Conservation (phyloP, 2,888 invertebrate genomes). For the Eretmocerus hayati region DNA sequence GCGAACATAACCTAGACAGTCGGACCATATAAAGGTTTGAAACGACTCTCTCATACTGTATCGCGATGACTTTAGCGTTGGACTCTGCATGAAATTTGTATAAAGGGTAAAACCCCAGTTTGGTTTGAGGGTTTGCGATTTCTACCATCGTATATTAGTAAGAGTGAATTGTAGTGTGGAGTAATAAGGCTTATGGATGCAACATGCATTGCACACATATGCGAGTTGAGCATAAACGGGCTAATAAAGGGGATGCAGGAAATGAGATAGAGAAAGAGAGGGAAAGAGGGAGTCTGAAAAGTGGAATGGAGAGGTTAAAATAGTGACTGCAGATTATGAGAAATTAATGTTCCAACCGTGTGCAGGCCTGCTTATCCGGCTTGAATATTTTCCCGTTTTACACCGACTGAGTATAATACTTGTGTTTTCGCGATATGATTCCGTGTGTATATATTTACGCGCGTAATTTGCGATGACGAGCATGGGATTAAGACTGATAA, state of each 20-base stretch:
- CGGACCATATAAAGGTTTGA: not conserved
- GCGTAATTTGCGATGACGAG: too few species aligned
- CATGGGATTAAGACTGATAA: too few species aligned
- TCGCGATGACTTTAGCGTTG: not conserved
- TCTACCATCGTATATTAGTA: too few species aligned
- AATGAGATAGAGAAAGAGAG: slow-evolving; percentile 2
- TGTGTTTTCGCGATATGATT: not conserved
- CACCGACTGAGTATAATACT: too few species aligned
- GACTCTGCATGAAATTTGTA: too few species aligned
- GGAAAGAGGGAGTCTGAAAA: slow-evolving; percentile 1
- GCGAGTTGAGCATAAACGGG: too few species aligned
- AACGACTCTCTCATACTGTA: not conserved
- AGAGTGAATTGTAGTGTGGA: too few species aligned
- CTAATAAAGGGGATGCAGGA: slow-evolving; percentile 1
- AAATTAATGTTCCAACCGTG: slow-evolving; percentile 13
- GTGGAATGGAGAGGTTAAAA: not conserved
- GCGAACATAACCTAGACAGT: not conserved
- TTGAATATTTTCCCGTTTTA: not conserved
- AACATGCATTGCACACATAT: too few species aligned
- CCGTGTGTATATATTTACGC: not conserved
- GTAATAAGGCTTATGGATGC: too few species aligned
- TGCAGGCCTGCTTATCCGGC: not conserved
- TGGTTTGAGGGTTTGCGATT: too few species aligned
- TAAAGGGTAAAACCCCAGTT: too few species aligned
- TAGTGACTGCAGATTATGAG: slow-evolving; percentile 1